A percentile compares a stretch with the other conserved stretches of the same genome.
phyloP scores from a whole-genome alignment of 37 sponge, comb jelly and placozoan species.

The Agelas oroides region DNA sequence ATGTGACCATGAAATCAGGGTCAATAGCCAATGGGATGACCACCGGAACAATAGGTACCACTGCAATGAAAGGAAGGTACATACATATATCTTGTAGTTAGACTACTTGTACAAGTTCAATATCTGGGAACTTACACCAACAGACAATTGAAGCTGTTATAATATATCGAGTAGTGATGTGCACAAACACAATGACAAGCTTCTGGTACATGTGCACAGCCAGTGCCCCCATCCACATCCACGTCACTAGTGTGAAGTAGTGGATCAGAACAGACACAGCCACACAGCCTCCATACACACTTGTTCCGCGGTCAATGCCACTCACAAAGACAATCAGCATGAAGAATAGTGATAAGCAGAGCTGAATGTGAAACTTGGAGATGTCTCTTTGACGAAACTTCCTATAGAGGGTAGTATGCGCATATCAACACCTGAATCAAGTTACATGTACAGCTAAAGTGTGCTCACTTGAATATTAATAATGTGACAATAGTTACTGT shows the following conservation, averaged over 20 bases:
- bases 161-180: constrained; percentile 1
- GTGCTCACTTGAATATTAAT: constrained; percentile 24
- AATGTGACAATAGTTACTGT: constrained; percentile 22
- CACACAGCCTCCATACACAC: constrained; percentile 9
- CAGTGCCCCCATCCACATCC: constrained; percentile 53
- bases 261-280: constrained; percentile 32
- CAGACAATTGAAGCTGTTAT: constrained; percentile 24
- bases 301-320: constrained; percentile 56
- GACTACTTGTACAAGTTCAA: too few species aligned
- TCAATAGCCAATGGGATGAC: not conserved
- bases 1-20: too few species aligned
- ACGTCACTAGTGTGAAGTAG: constrained; percentile 44
- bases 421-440: too few species aligned
- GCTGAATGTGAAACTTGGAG: constrained; percentile 44
- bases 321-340: constrained; percentile 48
- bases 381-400: not conserved
- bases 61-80: not conserved
- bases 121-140: constrained; percentile 63
- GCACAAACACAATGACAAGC: constrained; percentile 32
- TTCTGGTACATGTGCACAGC: constrained; percentile 40
- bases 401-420: not conserved
- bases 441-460: too few species aligned
- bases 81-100: too few species aligned
- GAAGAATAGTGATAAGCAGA: constrained; percentile 28
- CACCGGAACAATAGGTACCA: not conserved